Base-by-base conservation (phyloP, 2,113 vertebrate genomes). In the Vanacampus margaritifer region DNA sequence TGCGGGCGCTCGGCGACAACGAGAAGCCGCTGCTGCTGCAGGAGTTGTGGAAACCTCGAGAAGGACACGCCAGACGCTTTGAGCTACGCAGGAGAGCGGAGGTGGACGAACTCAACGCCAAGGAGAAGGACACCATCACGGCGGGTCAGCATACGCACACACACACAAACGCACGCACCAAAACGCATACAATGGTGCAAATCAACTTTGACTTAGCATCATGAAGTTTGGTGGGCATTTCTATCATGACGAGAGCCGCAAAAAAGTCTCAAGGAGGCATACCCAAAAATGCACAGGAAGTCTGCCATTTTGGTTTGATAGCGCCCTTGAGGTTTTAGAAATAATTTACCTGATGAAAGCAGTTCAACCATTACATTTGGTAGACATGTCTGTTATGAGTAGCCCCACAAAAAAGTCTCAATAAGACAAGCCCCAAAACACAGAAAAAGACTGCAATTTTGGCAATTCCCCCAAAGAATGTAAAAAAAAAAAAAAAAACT, bases 1-100 rank as follows among this genome's bases (percentile, higher is more conserved):
- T 98, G 68, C 90, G 96, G 39, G 94, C 95, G 0, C 84, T 98
- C 21, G 93, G 93, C 0, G 95, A 95, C 88, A 92, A 95, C 0
- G 96, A 98, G 82, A 96, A 96, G 82, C 96, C 96, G 0, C 92
- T 98, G 65, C 83, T 97, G 82, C 93, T 97, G 69, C 96, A 98
- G 74, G 95, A 96, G 45, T 87, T 98, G 3, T 98, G 96, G 96
- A 98, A 96, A 70, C 96, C 96, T 35, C 85, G 93, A 53, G 95
- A 98, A 56, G 96, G 96, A 26, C 93, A 95, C n/a, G 94, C 94
- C 0, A 90, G 96, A 46, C 89, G 96, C 45, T 94, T 98, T 69
- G 96, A 98, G 86, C 92, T 98, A 68, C 92, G 95, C 57, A 91
- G 88, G 83, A 90, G 92, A 67, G 92, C 92, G 0, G 95, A 97